A percentile compares a stretch with the other conserved stretches of the same genome.
Evolutionary conservation across 1,140 invertebrate genomes (phyloP).

Genomic region (Globodera ellingtonae): DNA sequence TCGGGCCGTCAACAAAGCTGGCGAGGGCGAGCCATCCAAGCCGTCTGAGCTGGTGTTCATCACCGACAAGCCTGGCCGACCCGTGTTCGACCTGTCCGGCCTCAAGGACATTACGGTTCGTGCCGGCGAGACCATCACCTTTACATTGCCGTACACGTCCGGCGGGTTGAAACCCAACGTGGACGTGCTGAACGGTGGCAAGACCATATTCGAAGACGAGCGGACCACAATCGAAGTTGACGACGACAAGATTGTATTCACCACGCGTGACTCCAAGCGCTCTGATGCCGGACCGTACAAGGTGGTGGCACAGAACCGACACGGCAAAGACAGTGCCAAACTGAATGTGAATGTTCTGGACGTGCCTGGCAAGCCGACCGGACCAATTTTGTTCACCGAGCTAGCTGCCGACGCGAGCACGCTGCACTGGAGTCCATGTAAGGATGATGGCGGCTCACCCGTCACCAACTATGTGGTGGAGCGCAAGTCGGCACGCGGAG

Average conservation of each 20-base stretch:
- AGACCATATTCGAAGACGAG: conserved; percentile 62
- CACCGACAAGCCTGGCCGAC: conserved; percentile 89
- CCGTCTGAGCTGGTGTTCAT: conserved; percentile 81
- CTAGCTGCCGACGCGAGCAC: conserved; percentile 92
- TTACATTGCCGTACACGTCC: conserved; percentile 89
- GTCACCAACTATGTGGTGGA: conserved; percentile 96
- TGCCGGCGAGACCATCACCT: conserved; percentile 93
- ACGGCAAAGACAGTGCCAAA: conserved; percentile 57
- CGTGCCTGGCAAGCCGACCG: conserved; percentile 70
- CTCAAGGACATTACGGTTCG: conserved; percentile 92
- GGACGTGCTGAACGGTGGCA: conserved; percentile 75
- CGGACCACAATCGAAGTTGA: conserved; percentile 67
- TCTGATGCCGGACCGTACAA: conserved; percentile 87
- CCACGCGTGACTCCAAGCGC: conserved; percentile 86
- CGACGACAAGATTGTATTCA: conserved; percentile 83
- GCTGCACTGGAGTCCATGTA: conserved; percentile 91
- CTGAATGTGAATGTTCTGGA: conserved; percentile 62
- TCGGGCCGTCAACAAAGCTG: conserved; percentile 91
- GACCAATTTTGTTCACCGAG: conserved; percentile 82
- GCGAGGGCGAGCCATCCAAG: conserved; percentile 85
- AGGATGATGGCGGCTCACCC: conserved; percentile 79
- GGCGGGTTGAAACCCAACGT: conserved; percentile 88
- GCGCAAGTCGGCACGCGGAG: conserved; percentile 77
- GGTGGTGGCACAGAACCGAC: conserved; percentile 80
- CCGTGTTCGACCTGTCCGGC: conserved; percentile 85